phyloP scores from a whole-genome alignment of 1,140 invertebrate species.

The Drosophila orosa region DNA sequence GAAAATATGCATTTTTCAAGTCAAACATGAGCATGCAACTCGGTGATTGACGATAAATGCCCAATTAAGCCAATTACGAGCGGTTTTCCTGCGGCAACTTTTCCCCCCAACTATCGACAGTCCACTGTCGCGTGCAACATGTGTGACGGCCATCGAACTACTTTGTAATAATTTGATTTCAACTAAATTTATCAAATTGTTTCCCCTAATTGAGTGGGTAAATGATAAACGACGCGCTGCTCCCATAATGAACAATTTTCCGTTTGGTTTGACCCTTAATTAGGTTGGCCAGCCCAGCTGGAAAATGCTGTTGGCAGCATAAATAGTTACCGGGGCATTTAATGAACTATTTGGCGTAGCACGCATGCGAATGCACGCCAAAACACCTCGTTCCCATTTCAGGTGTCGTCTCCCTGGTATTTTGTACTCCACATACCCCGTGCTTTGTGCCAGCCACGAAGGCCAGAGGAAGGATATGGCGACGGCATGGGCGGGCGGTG shows the following conservation, averaged over 20 bases:
- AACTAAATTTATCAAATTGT: conserved; percentile 51
- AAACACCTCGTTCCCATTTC: conserved; percentile 16
- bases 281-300: conserved; percentile 33
- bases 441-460: conserved; percentile 1
- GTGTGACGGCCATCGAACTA: conserved; percentile 25
- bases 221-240: conserved; percentile 24
- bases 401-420: conserved; percentile 24
- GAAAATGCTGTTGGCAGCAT: conserved; percentile 22
- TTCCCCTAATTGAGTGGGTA: conserved; percentile 41
- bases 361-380: conserved; percentile 24
- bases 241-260: conserved; percentile 41
- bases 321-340: conserved; percentile 36
- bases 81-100: conserved; percentile 32
- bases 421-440: neutral
- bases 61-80: conserved; percentile 75
- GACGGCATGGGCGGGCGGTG: conserved; percentile 3
- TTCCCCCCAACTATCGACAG: neutral
- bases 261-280: conserved; percentile 34
- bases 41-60: conserved; percentile 72
- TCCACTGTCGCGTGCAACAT: conserved; percentile 43
- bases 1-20: conserved; percentile 56
- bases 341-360: conserved; percentile 22
- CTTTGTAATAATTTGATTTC: conserved; percentile 48
- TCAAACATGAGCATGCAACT: conserved; percentile 39
- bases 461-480: neutral